Conservation (phyloP, 2,797 vertebrate species). For the Gila robusta region DNA sequence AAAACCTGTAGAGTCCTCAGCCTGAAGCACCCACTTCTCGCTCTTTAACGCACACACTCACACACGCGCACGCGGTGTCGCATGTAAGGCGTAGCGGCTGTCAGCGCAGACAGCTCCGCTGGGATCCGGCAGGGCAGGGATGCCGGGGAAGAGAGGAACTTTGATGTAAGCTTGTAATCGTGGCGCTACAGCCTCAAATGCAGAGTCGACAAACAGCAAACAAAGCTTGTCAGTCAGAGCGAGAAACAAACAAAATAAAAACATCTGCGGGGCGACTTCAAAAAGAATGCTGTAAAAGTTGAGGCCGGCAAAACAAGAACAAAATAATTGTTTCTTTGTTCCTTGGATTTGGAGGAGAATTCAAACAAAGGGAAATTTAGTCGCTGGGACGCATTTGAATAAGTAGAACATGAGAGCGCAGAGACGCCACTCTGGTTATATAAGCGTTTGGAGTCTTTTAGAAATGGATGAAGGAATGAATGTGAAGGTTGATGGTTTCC, state of each 20-base stretch:
- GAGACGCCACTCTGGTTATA: constrained; percentile 28
- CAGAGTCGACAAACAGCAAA: constrained; percentile 68
- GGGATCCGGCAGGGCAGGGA: constrained; percentile 66
- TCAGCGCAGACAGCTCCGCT: constrained; percentile 66
- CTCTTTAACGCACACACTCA: constrained; percentile 29
- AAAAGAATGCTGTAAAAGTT: constrained; percentile 62
- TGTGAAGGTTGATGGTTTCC: background rate
- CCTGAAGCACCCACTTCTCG: constrained; percentile 48
- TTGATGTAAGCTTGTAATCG: constrained; percentile 72
- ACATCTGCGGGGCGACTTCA: constrained; percentile 60
- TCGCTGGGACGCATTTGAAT: constrained; percentile 45
- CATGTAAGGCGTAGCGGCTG: constrained; percentile 63
- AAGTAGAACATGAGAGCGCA: constrained; percentile 29
- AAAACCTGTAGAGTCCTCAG: constrained; percentile 70
- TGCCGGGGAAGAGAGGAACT: constrained; percentile 65
- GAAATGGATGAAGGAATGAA: background rate
- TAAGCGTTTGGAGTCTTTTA: background rate
- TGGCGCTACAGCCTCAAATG: constrained; percentile 66
- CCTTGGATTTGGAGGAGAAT: constrained; percentile 57
- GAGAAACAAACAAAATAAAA: constrained; percentile 64
- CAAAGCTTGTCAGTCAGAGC: constrained; percentile 69
- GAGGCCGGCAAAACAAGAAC: constrained; percentile 59
- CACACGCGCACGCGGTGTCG: constrained; percentile 52
- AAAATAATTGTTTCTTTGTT: constrained; percentile 68
- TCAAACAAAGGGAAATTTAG: constrained; percentile 52